Base-by-base conservation (phyloP, 2,797 vertebrate genomes). In the Cirrhinus mrigala region DNA sequence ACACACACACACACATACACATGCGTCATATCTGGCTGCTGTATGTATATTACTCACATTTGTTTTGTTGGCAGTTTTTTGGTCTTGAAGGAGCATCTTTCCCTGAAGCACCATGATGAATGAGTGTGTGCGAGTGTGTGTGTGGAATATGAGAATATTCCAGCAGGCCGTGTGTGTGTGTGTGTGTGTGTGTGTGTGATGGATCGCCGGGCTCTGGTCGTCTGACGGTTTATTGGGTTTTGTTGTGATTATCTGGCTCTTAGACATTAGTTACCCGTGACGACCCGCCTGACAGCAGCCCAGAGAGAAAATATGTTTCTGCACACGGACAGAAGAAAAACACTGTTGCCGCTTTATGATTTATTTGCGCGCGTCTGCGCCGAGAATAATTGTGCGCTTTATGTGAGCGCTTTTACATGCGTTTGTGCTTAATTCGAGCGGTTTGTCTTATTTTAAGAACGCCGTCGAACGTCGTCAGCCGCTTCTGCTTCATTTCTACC, bases 141-240 rank as follows among this genome's bases (percentile, higher is more conserved):
- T 80, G 69, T 84, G 88, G 27, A 58, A 81, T 81, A 81, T 81
- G 79, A 82, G 81, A 82, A 82, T 82, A 82, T 74, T 81, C 58
- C 69, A 74, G 66, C 60, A 69, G 81, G 8, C 92, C 33, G 33
- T 37, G 33, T 92, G 92, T 93, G 91, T 92, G 93, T 91, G 93
- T 91, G 93, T 86, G 93, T 92, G 92, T 93, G 90, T 92, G 93
- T 91, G 92, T 91, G 94, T 89, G 85, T 87, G 89, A 90, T 90
- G 87, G 87, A 90, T 90, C 71, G 87, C 76, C 29, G 69, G 77
- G 79, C 92, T 93, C 95, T 94, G 94, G 95, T 90, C 94, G 94
- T 93, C 94, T 96, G 97, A 98, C 97, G 97, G 97, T 98, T 99
- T 99, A 99, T 99, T 99, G 97, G 97, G 97, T 99, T 84, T 98